Conservation (phyloP, 2,888 invertebrate species). For the Ormia ochracea region DNA sequence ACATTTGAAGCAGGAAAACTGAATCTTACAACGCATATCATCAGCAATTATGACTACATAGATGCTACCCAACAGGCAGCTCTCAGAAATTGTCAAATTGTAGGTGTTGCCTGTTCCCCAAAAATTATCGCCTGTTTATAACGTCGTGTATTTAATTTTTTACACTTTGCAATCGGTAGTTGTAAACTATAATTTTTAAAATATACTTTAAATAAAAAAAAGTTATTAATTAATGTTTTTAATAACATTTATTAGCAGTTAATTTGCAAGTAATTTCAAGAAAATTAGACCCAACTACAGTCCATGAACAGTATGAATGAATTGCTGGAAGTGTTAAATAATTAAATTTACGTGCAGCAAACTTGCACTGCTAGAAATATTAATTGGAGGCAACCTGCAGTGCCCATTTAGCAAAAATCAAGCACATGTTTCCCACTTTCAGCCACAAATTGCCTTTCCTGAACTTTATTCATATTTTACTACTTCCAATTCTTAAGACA, state of each 20-base stretch:
- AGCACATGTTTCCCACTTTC: slow-evolving; percentile 41
- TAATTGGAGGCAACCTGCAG: slow-evolving; percentile 17
- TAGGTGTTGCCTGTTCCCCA: no score
- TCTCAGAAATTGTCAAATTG: no score
- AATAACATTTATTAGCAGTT: background rate
- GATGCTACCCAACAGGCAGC: no score
- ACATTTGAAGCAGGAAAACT: no score
- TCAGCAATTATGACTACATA: no score
- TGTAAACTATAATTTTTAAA: no score
- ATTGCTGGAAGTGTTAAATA: slow-evolving; percentile 34
- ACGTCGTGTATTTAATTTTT: no score
- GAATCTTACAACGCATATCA: no score
- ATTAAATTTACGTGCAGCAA: background rate
- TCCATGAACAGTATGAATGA: background rate
- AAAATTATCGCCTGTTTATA: no score
- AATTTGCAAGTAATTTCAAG: background rate
- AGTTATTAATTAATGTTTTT: no score
- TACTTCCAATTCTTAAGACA: slow-evolving; percentile 42
- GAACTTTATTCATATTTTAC: slow-evolving; percentile 27
- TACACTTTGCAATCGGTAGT: no score
- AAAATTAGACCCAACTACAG: background rate
- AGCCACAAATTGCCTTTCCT: slow-evolving; percentile 12
- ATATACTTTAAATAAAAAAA: no score
- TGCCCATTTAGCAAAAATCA: slow-evolving; percentile 31
- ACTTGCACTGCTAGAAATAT: background rate